Percentiles rank a stretch among this genome's conserved stretches.
Evolutionary conservation across 2,113 vertebrate genomes (phyloP).

Genomic region (Elephantulus edwardii): DNA sequence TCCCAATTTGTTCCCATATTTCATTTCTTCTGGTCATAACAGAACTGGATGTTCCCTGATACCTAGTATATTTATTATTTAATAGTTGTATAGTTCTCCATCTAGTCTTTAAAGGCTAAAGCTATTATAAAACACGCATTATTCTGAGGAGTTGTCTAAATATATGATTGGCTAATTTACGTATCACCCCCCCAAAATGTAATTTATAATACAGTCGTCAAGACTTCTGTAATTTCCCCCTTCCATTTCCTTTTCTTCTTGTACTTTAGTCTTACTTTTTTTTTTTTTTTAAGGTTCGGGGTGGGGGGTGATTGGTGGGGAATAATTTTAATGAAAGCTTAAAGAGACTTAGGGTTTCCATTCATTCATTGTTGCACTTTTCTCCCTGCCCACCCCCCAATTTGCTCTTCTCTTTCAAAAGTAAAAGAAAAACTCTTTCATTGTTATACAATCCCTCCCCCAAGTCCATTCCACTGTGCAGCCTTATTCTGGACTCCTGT

Average conservation of each 20-base stretch:
- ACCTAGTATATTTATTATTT: neutral
- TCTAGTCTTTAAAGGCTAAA: conserved; percentile 12
- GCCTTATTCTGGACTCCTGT: no score
- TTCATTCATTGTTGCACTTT: no score
- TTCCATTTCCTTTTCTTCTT: neutral
- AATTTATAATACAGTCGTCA: neutral
- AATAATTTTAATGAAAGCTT: no score
- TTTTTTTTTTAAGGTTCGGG: no score
- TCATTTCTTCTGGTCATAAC: neutral
- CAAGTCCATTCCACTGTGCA: no score
- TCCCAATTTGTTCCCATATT: neutral
- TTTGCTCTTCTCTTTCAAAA: no score
- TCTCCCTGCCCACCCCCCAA: no score
- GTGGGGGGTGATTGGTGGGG: no score
- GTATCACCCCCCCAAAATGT: neutral
- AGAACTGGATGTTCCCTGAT: neutral
- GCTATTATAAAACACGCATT: neutral
- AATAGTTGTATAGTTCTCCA: neutral
- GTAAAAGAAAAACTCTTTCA: no score
- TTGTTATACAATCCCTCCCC: no score
- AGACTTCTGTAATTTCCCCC: neutral
- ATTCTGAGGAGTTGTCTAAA: neutral
- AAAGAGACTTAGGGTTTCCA: no score
- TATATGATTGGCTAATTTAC: neutral
- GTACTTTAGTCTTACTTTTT: neutral